Base-by-base conservation (phyloP, 2,888 invertebrate genomes). In the Tenodera sinensis region DNA sequence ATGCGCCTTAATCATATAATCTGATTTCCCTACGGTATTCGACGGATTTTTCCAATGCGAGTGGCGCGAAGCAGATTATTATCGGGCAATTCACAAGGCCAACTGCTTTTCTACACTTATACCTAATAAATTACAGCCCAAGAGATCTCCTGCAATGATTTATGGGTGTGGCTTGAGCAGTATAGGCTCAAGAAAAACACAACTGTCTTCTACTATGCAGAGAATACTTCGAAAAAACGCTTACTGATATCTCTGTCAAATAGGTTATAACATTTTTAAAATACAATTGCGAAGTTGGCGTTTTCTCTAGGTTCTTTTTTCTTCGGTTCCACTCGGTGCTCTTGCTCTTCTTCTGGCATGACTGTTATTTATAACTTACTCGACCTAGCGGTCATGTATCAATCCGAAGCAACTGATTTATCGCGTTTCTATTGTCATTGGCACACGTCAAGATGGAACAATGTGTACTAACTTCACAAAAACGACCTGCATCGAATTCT, bases 331-430 rank as follows among this genome's bases (percentile, higher is more conserved):
- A 71, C 54, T 71, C 4, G 54, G 20, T 71, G 20, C 20, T 71
- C 54, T 20, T 71, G 54, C 20, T 71, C 20, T 71, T 20, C 86
- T 30, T 86, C 25, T 86, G 71, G 28, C 81, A 28, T 14, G 86
- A 30, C 71, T 81, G 14, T 86, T 86, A 81, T 86, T 86, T 86
- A 86, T 86, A 86, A 86, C 86, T 86, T 28, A 86, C 86, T 86
- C 81, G 54, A 28, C 28, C 28, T 30, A 30, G 86, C 28, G 86
- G 81, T 81, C 81, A 86, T 86, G 30, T 28, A 81, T 86, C 86
- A 86, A 86, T 86, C 86, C 28, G 20, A 81, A 20, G 28, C 54
- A 71, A 9, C 27, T 86, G 86, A 86, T 86, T 86, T 86, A 86
- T 86, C 20, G 81, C 86, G 28, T 28, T 27, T 71, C 86, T 20